Evolutionary conservation across 2,797 vertebrate genomes (phyloP).

Genomic region (Geotrypetes seraphini): DNA sequence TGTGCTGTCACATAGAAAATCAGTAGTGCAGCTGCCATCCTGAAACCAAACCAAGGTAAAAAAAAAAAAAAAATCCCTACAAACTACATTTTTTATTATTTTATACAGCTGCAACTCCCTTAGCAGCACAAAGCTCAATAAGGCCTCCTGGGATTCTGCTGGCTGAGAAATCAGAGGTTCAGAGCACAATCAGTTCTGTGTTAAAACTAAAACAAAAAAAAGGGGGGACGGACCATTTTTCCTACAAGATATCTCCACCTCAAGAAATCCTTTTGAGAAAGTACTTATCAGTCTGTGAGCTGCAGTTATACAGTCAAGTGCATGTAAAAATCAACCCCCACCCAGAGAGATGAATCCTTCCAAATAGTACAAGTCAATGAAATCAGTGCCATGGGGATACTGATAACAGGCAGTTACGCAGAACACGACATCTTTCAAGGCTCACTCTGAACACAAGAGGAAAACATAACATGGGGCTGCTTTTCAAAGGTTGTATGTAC

Average conservation of each 20-base stretch:
- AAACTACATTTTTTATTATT: slow-evolving; percentile 52
- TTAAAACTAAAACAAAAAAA: slow-evolving; percentile 25
- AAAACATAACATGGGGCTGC: not conserved
- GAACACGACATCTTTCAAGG: slow-evolving; percentile 11
- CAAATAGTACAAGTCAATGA: slow-evolving; percentile 10
- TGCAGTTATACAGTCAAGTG: slow-evolving; percentile 1
- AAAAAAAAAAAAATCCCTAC: slow-evolving; percentile 67
- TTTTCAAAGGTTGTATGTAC: slow-evolving; percentile 29
- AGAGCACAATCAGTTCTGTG: slow-evolving; percentile 41
- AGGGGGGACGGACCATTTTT: slow-evolving; percentile 24
- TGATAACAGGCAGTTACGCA: slow-evolving; percentile 7
- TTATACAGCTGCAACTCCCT: slow-evolving; percentile 71
- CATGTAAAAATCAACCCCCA: not conserved
- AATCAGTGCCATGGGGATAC: slow-evolving; percentile 2
- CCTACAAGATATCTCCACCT: slow-evolving; percentile 57
- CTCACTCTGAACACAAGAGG: slow-evolving; percentile 17
- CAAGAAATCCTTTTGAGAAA: slow-evolving; percentile 61
- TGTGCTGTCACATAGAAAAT: slow-evolving; percentile 69
- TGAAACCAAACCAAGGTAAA: slow-evolving; percentile 58
- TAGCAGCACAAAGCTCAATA: slow-evolving; percentile 58
- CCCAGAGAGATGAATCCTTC: not conserved
- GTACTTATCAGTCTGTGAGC: slow-evolving; percentile 51
- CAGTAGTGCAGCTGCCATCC: slow-evolving; percentile 53
- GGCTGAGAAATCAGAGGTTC: slow-evolving; percentile 75
- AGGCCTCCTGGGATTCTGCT: slow-evolving; percentile 79